Conservation (phyloP, 2,797 vertebrate species). For the Hydrophis major region DNA sequence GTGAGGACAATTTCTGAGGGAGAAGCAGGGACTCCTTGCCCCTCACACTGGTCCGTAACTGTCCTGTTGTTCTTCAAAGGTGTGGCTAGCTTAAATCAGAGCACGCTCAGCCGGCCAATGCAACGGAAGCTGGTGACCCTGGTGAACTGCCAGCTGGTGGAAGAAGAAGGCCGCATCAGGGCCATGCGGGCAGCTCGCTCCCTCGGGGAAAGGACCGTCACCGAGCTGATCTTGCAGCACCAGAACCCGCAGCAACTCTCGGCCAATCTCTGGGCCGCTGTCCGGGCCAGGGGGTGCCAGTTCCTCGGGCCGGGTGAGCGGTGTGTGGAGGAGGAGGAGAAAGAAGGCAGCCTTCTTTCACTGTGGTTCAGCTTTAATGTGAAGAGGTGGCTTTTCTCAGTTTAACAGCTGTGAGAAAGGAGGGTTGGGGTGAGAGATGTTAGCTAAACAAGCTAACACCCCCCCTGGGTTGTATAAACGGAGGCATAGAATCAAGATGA, state of each 20-base stretch:
- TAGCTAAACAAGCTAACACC: no score
- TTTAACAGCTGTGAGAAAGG: neutral
- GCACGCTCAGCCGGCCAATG: constrained; percentile 94
- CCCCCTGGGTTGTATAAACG: no score
- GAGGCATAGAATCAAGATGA: no score
- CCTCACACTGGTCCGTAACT: no score
- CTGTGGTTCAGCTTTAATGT: neutral
- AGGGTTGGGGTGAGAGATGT: no score
- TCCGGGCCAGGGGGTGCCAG: constrained; percentile 92
- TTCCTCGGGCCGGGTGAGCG: constrained; percentile 89
- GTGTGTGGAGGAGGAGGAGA: neutral
- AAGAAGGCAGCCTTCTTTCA: fast-evolving
- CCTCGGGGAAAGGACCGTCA: constrained; percentile 90
- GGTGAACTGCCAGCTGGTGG: constrained; percentile 94
- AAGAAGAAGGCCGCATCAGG: constrained; percentile 90
- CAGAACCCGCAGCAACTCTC: constrained; percentile 97
- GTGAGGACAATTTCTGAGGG: neutral
- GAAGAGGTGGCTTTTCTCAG: no score
- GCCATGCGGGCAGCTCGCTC: constrained; percentile 89
- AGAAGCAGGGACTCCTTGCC: neutral
- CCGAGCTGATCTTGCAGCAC: constrained; percentile 93
- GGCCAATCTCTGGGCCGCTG: constrained; percentile 94
- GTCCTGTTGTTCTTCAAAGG: constrained; percentile 62
- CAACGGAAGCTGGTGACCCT: constrained; percentile 94
- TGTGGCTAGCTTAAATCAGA: constrained; percentile 83